phyloP scores from a whole-genome alignment of 2,888 invertebrate species.

The Epinotia demarniana region DNA sequence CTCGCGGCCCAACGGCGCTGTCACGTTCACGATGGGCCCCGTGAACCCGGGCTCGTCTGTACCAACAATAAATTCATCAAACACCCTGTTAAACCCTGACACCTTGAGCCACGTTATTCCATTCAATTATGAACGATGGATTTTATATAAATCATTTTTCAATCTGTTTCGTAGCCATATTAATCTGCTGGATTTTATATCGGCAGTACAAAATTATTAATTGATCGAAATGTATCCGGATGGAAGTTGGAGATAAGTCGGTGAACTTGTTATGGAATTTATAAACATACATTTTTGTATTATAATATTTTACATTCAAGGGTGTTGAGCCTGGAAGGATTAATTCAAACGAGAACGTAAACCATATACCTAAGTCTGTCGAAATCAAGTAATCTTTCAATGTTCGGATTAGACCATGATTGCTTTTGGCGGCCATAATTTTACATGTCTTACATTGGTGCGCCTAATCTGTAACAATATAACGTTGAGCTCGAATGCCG shows the following conservation, averaged over 20 bases:
- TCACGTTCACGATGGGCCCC: slow-evolving; percentile 92
- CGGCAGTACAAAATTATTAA: slow-evolving; percentile 18
- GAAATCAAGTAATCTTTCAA: too few relatives aligned
- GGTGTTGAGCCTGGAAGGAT: too few relatives aligned
- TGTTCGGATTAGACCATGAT: too few relatives aligned
- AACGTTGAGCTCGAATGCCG: too few relatives aligned
- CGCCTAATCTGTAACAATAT: too few relatives aligned
- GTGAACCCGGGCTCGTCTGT: slow-evolving; percentile 92
- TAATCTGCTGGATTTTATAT: slow-evolving; percentile 34
- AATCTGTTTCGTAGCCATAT: slow-evolving; percentile 32
- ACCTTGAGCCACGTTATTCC: slow-evolving; percentile 34
- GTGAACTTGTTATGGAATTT: not conserved
- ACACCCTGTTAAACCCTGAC: slow-evolving; percentile 25
- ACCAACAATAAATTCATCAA: slow-evolving; percentile 51
- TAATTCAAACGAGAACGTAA: not conserved
- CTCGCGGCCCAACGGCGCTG: slow-evolving; percentile 93
- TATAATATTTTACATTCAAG: not conserved
- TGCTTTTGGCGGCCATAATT: too few relatives aligned
- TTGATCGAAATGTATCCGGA: not conserved
- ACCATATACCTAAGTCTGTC: too few relatives aligned
- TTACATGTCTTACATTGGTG: too few relatives aligned
- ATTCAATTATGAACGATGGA: slow-evolving; percentile 37
- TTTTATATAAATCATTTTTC: slow-evolving; percentile 37
- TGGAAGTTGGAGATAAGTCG: not conserved
- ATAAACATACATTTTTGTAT: not conserved